Percentiles rank a stretch among this genome's conserved stretches.
These are phyloP conservation scores for Tachysurus fulvidraco DNA, from an alignment of 2,113 vertebrate genomes.

Conservation along the genomic window DNA sequence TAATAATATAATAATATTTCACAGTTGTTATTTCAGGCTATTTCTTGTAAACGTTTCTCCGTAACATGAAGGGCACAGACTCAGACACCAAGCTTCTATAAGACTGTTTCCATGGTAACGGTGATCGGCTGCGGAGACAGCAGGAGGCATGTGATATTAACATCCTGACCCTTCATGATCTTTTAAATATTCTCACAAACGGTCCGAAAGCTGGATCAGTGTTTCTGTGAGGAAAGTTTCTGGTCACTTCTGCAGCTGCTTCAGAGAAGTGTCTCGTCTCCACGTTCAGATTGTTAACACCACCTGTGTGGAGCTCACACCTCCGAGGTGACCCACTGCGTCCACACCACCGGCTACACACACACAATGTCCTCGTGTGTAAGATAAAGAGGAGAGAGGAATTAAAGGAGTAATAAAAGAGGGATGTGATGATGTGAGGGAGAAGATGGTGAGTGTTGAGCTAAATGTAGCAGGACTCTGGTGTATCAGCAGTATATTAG, in stretches of 20 bases:
- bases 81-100: background rate
- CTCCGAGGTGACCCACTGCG: no score
- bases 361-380: no score
- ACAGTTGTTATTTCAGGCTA: background rate
- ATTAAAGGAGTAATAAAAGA: no score
- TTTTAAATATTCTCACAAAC: background rate
- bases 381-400: no score
- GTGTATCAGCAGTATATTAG: no score
- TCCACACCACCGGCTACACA: no score
- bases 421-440: no score
- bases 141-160: background rate
- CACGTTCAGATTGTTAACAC: no score
- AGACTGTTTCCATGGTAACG: conserved; percentile 4
- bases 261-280: background rate
- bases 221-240: background rate
- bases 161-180: background rate
- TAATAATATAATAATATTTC: background rate
- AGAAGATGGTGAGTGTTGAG: no score
- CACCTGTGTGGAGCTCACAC: background rate
- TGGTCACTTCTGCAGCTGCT: background rate
- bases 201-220: background rate
- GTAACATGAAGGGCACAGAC: background rate
- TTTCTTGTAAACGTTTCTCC: background rate
- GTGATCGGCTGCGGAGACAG: background rate
- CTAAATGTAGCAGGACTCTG: no score